Evolutionary conservation across 2,888 invertebrate genomes (phyloP).

Genomic region (Nasonia oneida): DNA sequence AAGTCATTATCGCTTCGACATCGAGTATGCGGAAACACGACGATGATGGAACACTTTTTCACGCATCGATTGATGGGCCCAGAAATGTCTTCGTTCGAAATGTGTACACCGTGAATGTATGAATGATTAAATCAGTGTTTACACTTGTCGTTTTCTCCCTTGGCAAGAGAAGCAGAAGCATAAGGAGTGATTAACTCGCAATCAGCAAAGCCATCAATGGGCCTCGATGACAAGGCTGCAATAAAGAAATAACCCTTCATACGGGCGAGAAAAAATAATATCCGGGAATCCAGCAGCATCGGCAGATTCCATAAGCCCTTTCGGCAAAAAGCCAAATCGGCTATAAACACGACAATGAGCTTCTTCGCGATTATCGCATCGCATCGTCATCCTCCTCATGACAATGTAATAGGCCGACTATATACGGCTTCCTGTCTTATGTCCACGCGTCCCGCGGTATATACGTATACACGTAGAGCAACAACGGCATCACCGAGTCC

Average conservation of each 20-base stretch:
- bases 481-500: neutral
- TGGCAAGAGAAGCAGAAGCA: neutral
- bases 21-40: neutral
- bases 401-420: slow-evolving; percentile 37
- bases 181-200: neutral
- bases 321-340: slow-evolving; percentile 29
- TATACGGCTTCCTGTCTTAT: neutral
- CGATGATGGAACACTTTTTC: neutral
- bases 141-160: neutral
- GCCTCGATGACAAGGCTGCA: neutral
- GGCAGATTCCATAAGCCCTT: neutral
- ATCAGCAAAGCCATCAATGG: neutral
- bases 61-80: neutral
- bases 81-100: neutral
- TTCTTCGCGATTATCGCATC: slow-evolving; percentile 47
- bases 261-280: neutral
- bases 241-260: neutral
- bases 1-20: slow-evolving; percentile 24
- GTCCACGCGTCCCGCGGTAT: neutral
- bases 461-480: slow-evolving; percentile 9
- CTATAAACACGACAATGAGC: slow-evolving; percentile 29
- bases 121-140: neutral
- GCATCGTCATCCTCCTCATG: slow-evolving; percentile 17
- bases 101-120: neutral
- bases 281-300: neutral